phyloP scores from a whole-genome alignment of 2,797 vertebrate genomes.

The Myripristis murdjan region DNA sequence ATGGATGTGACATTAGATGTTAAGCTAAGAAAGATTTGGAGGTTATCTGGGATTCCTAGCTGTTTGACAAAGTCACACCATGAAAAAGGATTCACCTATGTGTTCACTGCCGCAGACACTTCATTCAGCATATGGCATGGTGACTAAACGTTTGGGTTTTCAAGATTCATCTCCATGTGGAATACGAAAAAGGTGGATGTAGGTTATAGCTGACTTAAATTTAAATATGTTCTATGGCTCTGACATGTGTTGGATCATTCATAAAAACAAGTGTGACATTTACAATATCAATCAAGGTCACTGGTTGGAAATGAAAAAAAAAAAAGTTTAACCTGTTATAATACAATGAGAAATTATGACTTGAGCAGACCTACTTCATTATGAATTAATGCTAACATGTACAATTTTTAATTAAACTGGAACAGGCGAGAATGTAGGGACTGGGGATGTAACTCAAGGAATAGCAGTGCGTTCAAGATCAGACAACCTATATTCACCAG shows the following conservation, averaged over 20 bases:
- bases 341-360: slow-evolving; percentile 76
- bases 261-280: slow-evolving; percentile 70
- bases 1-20: slow-evolving; percentile 71
- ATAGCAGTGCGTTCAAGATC: slow-evolving; percentile 64
- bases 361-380: slow-evolving; percentile 69
- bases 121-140: slow-evolving; percentile 43
- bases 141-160: slow-evolving; percentile 63
- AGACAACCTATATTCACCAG: slow-evolving; percentile 25
- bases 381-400: slow-evolving; percentile 82
- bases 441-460: slow-evolving; percentile 69
- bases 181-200: slow-evolving; percentile 53
- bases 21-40: slow-evolving; percentile 61
- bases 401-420: slow-evolving; percentile 86
- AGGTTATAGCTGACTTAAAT: slow-evolving; percentile 61
- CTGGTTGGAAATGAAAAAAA: slow-evolving; percentile 75
- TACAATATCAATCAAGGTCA: slow-evolving; percentile 79
- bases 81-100: slow-evolving; percentile 63
- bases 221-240: slow-evolving; percentile 53
- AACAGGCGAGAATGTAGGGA: slow-evolving; percentile 44
- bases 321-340: slow-evolving; percentile 83
- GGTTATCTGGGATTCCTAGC: slow-evolving; percentile 70
- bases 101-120: slow-evolving; percentile 35
- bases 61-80: slow-evolving; percentile 69
- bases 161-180: slow-evolving; percentile 44
- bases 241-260: slow-evolving; percentile 58